Evolutionary conservation across 1,140 invertebrate genomes (phyloP).

Genomic region (Drosophila bifasciata): DNA sequence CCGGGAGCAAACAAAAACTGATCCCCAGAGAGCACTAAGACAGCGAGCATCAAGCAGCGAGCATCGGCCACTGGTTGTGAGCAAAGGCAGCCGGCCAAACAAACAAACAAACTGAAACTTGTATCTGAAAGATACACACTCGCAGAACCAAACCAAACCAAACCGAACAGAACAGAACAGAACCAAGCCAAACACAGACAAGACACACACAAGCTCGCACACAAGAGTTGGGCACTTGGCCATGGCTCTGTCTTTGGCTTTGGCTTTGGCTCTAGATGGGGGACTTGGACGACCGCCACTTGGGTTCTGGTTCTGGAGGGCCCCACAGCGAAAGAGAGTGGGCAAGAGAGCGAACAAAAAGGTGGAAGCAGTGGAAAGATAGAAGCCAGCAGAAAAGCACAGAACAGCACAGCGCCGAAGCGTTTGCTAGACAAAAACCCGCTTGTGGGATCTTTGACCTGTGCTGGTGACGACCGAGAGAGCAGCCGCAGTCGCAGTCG

Average conservation of each 20-base stretch:
- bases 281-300: conserved; percentile 10
- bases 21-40: conserved; percentile 45
- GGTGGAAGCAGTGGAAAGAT: conserved; percentile 58
- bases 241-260: conserved; percentile 36
- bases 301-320: conserved; percentile 47
- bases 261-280: conserved; percentile 31
- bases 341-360: conserved; percentile 27
- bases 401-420: conserved; percentile 4
- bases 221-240: conserved; percentile 47
- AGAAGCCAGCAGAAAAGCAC: conserved; percentile 43
- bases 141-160: conserved; percentile 32
- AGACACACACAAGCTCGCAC: conserved; percentile 24
- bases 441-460: conserved; percentile 82
- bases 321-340: conserved; percentile 44
- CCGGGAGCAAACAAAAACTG: conserved; percentile 51
- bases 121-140: conserved; percentile 72
- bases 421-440: conserved; percentile 78
- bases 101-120: conserved; percentile 76
- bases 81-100: conserved; percentile 57
- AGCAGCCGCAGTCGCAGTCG: conserved; percentile 34
- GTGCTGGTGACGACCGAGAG: conserved; percentile 73
- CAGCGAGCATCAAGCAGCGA: conserved; percentile 9
- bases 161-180: conserved; percentile 4
- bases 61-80: conserved; percentile 1
- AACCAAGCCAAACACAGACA: conserved; percentile 25